phyloP scores from a whole-genome alignment of 2,888 invertebrate species.

The Quadriops clusia region DNA sequence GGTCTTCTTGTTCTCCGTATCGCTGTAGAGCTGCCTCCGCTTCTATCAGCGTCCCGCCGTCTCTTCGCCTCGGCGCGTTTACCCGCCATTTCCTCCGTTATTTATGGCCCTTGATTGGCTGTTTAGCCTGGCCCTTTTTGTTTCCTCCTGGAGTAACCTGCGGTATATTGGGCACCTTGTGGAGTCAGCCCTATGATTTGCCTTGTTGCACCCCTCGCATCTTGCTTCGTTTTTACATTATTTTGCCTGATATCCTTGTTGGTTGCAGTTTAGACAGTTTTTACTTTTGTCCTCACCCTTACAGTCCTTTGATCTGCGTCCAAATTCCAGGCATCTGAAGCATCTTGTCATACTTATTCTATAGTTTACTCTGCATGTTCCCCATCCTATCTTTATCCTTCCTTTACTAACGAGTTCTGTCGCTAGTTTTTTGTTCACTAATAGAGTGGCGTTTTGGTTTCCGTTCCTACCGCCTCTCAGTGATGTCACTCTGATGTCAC shows the following conservation, averaged over 20 bases:
- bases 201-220: too few species aligned
- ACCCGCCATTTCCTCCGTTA: too few species aligned
- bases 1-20: too few species aligned
- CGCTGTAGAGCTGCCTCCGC: too few species aligned
- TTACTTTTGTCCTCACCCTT: slow-evolving; percentile 6
- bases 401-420: slow-evolving; percentile 6
- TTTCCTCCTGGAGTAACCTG: too few species aligned
- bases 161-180: too few species aligned
- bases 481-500: slow-evolving; percentile 1
- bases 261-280: slow-evolving; percentile 9
- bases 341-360: slow-evolving; percentile 8
- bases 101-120: too few species aligned
- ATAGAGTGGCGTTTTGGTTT: neutral
- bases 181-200: too few species aligned
- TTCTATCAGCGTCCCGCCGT: too few species aligned
- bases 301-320: slow-evolving; percentile 7
- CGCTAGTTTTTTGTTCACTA: slow-evolving; percentile 5
- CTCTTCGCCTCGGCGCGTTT: too few species aligned
- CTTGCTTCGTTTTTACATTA: too few species aligned
- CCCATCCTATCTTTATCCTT: slow-evolving; percentile 11
- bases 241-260: slow-evolving; percentile 8
- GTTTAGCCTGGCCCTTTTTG: too few species aligned
- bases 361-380: slow-evolving; percentile 8
- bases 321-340: slow-evolving; percentile 9
- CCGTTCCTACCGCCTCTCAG: slow-evolving; percentile 3